Base-by-base conservation (phyloP, 2,888 invertebrate species). In the Cheilosia urbana region DNA sequence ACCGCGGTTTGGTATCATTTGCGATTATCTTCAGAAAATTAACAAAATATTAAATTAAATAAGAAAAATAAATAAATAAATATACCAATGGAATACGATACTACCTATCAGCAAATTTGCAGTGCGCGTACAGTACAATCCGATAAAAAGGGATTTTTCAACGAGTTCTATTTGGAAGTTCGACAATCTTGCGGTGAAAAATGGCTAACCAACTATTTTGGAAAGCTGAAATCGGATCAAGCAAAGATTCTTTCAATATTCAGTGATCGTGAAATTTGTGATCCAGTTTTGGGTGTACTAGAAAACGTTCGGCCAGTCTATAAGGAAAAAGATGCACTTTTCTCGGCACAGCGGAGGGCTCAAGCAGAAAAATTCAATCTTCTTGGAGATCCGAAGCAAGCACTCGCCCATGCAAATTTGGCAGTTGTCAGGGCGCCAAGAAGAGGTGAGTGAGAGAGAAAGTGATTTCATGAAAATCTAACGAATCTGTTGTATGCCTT, bases 101-200 rank as follows among this genome's bases (percentile, higher is more conserved):
- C 93, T 87, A 90, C 93, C 3, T 96, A 95, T 89, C 94, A 95
- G 42, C 93, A 93, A 21, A 93, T 94, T 42, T 97, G 97, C 91
- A 96, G 96, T 89, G 94, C 95, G 88, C 94, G 95, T 80, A 97
- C 97, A 0, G 93, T 97, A 0, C 96, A 95, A 90, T 95, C 96
- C 0, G 94, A 95, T 88, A 93, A 93, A 80, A 94, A 95, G 88
- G 97, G 97, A 0, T 97, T 97, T 91, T 96, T 97, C 90, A 93
- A 94, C 87, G 94, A 94, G 51, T 94, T 96, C 87, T 94, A 93
- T 24, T 94, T 95, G 62, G 93, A 94, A 88, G 93, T 96, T 21
- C 90, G 90, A 65, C 89, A 90, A 63, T 88, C 89, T 57, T 92
- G 92, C 79, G 91, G 92, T 75, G 93, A 93, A 34, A 91, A 93